A percentile compares a stretch with the other conserved stretches of the same genome.
Conservation (phyloP, 2,888 invertebrate genomes). For the Lasiommata megera region DNA sequence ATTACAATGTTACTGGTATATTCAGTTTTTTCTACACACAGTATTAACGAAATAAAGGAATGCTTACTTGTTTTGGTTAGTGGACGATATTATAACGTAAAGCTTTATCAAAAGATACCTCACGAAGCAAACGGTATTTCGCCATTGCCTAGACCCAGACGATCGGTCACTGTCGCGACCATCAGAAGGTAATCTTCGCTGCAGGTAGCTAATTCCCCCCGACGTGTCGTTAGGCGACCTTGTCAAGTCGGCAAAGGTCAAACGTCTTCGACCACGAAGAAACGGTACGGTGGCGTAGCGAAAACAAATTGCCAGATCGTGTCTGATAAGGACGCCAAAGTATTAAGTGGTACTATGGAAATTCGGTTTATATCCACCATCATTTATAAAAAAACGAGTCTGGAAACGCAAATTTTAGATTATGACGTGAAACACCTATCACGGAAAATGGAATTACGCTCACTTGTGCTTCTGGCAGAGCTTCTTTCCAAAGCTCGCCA, state of each 20-base stretch:
- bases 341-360: neutral
- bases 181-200: slow-evolving; percentile 17
- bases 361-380: neutral
- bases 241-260: slow-evolving; percentile 4
- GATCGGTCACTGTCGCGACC: slow-evolving; percentile 9
- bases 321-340: neutral
- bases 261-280: neutral
- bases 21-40: no score
- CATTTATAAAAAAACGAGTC: neutral
- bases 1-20: no score
- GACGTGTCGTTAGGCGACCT: slow-evolving; percentile 3
- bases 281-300: neutral
- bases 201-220: slow-evolving; percentile 8
- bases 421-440: no score
- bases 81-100: no score
- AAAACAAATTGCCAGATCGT: slow-evolving; percentile 9
- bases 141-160: no score
- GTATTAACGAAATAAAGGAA: no score
- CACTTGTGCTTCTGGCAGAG: no score
- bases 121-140: neutral
- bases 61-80: no score
- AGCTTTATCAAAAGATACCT: neutral
- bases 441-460: no score
- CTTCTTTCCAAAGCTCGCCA: no score
- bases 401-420: neutral